These are phyloP conservation scores for Casuarius casuarius DNA, from an alignment of 2,113 vertebrate species.

Conservation along the genomic window DNA sequence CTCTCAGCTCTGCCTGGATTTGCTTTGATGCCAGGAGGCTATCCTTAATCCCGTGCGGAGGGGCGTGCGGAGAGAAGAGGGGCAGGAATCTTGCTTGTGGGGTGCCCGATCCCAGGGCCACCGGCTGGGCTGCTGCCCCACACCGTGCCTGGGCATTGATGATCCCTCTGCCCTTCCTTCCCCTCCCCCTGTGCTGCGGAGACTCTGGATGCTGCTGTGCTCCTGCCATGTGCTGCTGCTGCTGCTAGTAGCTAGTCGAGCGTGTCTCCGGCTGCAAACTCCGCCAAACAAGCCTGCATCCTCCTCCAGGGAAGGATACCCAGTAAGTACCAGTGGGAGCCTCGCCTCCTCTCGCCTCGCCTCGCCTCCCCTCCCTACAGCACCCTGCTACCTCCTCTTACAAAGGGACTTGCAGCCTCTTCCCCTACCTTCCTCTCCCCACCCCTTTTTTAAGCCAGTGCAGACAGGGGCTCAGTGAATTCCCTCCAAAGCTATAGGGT, in stretches of 20 bases:
- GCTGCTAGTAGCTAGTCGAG: slow-evolving; percentile 65
- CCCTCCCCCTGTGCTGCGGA: slow-evolving; percentile 45
- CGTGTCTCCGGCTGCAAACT: slow-evolving; percentile 77
- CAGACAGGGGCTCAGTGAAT: slow-evolving; percentile 15
- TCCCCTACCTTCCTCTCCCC: background rate
- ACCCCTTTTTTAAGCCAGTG: slow-evolving; percentile 20
- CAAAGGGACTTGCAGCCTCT: background rate
- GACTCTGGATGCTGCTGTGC: slow-evolving; percentile 58
- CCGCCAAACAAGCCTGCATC: slow-evolving; percentile 61
- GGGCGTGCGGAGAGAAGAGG: background rate
- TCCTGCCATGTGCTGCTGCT: slow-evolving; percentile 72
- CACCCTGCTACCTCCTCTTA: background rate
- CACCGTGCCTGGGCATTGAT: background rate
- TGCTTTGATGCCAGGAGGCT: background rate
- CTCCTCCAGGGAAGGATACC: slow-evolving; percentile 40
- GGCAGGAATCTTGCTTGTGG: background rate
- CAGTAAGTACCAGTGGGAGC: slow-evolving; percentile 73
- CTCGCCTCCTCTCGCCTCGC: background rate
- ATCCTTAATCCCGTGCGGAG: background rate
- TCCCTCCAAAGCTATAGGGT: slow-evolving; percentile 50
- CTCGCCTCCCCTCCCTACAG: background rate
- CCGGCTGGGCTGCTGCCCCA: background rate
- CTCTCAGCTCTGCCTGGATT: background rate
- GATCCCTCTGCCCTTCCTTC: background rate
- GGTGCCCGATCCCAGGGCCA: background rate